Evolutionary conservation across 2,797 vertebrate genomes (phyloP).

Genomic region (Microtus obscurus): DNA sequence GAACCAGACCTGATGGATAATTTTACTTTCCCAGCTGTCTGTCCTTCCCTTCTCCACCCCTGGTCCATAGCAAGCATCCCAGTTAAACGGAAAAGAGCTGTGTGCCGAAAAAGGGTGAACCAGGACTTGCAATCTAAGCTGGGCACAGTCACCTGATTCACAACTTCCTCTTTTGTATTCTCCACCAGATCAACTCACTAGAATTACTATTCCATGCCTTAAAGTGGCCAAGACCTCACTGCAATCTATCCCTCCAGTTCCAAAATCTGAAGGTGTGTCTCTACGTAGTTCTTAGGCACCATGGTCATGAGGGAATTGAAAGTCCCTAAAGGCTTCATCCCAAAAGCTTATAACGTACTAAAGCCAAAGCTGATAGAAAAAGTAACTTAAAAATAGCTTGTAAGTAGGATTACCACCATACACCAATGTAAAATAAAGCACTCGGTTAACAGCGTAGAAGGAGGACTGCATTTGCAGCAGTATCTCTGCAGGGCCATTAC

Average conservation of each 20-base stretch:
- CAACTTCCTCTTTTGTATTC: not conserved
- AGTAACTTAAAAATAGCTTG: slow-evolving; percentile 10
- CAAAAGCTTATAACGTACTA: slow-evolving; percentile 22
- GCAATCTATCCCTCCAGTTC: not conserved
- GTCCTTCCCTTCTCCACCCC: not conserved
- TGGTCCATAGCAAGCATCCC: not conserved
- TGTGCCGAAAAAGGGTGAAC: not conserved
- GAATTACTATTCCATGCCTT: not conserved
- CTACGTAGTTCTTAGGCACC: not conserved
- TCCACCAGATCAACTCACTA: not conserved
- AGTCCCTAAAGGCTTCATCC: not conserved
- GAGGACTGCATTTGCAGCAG: not conserved
- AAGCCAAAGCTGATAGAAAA: slow-evolving; percentile 3
- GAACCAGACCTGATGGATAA: not conserved
- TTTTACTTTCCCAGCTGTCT: not conserved
- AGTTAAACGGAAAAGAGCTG: not conserved
- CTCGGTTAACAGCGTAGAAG: not conserved
- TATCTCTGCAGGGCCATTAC: not conserved
- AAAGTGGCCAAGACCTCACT: not conserved
- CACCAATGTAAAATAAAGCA: not conserved
- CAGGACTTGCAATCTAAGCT: not conserved
- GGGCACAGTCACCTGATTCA: not conserved
- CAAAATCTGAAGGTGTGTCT: not conserved
- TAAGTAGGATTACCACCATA: not conserved
- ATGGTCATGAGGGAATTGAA: not conserved